phyloP scores from a whole-genome alignment of 2,797 vertebrate genomes.

The Geotria australis region DNA sequence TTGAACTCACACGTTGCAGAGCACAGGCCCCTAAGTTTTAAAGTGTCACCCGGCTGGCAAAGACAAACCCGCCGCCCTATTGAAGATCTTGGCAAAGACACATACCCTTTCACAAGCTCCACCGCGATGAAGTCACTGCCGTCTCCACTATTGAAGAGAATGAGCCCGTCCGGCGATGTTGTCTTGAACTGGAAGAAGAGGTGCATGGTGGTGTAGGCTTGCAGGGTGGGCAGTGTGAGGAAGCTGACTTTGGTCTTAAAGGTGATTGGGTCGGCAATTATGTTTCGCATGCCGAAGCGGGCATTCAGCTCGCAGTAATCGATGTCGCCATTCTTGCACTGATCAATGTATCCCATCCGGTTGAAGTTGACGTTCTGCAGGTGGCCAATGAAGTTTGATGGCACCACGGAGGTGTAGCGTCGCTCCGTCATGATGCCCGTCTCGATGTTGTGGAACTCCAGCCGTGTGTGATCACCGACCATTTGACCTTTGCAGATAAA shows the following conservation, averaged over 20 bases:
- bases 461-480: slow-evolving; percentile 83
- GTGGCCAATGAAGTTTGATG: slow-evolving; percentile 90
- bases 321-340: slow-evolving; percentile 95
- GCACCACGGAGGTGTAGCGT: slow-evolving; percentile 59
- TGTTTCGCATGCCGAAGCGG: slow-evolving; percentile 73
- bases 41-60: too few relatives aligned
- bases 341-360: slow-evolving; percentile 83
- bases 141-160: slow-evolving; percentile 85
- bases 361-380: slow-evolving; percentile 99
- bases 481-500: slow-evolving; percentile 34
- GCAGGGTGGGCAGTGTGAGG: slow-evolving; percentile 66
- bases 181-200: slow-evolving; percentile 99
- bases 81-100: neutral
- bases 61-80: too few relatives aligned
- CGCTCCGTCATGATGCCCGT: slow-evolving; percentile 93
- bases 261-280: slow-evolving; percentile 84
- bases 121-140: slow-evolving; percentile 93
- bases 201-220: slow-evolving; percentile 96
- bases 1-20: too few relatives aligned
- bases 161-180: slow-evolving; percentile 72
- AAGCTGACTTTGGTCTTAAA: slow-evolving; percentile 96
- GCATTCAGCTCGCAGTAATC: slow-evolving; percentile 90
- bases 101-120: slow-evolving; percentile 88
- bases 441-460: slow-evolving; percentile 97
- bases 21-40: too few relatives aligned